These are phyloP conservation scores for Prionailurus viverrinus DNA, from an alignment of 2,113 vertebrate genomes.

Conservation along the genomic window DNA sequence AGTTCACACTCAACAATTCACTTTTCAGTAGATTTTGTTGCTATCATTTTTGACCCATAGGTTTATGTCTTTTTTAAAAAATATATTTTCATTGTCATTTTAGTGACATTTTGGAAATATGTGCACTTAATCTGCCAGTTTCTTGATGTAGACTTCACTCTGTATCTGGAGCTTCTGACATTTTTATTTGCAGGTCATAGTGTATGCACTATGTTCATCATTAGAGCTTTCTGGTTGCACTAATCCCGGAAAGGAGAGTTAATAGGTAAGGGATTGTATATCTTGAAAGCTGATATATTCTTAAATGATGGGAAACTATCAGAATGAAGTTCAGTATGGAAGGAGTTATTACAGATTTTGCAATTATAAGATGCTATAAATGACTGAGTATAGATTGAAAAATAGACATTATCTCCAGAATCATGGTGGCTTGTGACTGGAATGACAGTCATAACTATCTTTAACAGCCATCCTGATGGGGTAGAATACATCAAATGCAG, in stretches of 20 bases:
- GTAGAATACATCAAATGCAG: not conserved
- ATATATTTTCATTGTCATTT: not conserved
- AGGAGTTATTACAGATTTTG: constrained; percentile 10
- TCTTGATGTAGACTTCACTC: not conserved
- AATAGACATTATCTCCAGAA: constrained; percentile 3
- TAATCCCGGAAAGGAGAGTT: not conserved
- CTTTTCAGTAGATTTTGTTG: not conserved
- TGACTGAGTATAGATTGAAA: not conserved
- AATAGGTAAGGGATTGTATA: not conserved
- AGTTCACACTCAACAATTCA: not conserved
- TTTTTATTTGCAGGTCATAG: not conserved
- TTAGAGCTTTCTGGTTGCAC: not conserved
- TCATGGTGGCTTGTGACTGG: not conserved
- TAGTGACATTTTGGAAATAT: not conserved
- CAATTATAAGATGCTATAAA: constrained; percentile 10
- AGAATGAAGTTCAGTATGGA: not conserved
- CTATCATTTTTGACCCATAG: not conserved
- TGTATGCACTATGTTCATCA: not conserved
- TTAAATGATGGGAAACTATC: not conserved
- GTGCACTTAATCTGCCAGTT: not conserved
- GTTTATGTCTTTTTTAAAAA: not conserved
- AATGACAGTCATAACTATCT: constrained; percentile 43
- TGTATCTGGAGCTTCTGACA: not conserved
- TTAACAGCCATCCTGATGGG: not conserved
- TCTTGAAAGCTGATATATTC: not conserved